Base-by-base conservation (phyloP, 2,797 vertebrate species). In the Leuciscus waleckii region DNA sequence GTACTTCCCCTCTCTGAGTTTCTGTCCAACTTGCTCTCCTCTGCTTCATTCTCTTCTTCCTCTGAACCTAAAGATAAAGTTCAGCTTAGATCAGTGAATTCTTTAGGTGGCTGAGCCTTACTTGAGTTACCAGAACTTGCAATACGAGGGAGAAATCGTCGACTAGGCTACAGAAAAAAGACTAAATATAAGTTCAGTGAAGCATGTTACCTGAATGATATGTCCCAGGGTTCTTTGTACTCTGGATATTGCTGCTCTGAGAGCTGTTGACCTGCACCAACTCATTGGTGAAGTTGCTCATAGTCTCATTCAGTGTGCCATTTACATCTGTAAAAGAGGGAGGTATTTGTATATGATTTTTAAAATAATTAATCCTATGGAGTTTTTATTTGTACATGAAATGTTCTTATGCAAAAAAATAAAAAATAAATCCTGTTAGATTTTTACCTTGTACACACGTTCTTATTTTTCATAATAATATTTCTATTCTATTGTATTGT, bases 221-320 rank as follows among this genome's bases (percentile, higher is more conserved):
- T 32, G 51, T 49, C 29, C 41, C 77, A 61, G 76, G 76, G 51
- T 43, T 23, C 14, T 58, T 65, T 84, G 29, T 73, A 56, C 56
- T 79, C 29, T 82, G 73, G 56, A 23, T 39, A 41, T 68, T 67
- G 58, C 71, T 68, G 70, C 49, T 74, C 29, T 73, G 77, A 80
- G 35, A 51, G 4, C 32, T 14, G 7, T 74, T 85, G 70, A 85
- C 46, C n/a, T n/a, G 23, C 41, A 46, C 10, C 19, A 69, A 19
- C 32, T 67, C 87, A 58, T 73, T 65, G 5, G 37, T 87, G 61
- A 21, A 51, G 76, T 63, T 79, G 11, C 23, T 67, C 29, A 67
- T 21, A 9, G 69, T 80, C 58, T 85, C 77, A 85, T 80, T 85
- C 23, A 80, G 5, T 54, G 77, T 73, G 17, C n/a, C 68, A 79